Evolutionary conservation across 2,888 invertebrate genomes (phyloP), one percentile per base, ranked within the genome.

Genomic region (Lithophane ornitopus): DNA sequence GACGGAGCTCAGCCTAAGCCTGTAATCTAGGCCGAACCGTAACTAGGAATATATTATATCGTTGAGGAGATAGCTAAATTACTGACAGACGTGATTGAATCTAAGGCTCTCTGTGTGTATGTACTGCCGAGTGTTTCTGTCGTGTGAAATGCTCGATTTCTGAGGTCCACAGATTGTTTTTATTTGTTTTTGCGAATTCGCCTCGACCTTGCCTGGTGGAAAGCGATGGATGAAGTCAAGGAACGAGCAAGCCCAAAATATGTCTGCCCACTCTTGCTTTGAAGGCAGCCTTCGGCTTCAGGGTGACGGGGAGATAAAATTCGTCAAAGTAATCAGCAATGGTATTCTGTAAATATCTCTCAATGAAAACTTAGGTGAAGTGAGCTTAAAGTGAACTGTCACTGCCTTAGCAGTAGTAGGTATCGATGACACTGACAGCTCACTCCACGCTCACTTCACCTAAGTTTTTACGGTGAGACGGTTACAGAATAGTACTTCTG

Each of bases 1-100:
- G 76, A 58, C 56, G n/a, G 39, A 70, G 71, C 52, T 56, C 19
- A 54, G 59, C 2, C 22, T 80, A 74, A 80, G 62, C 46, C 59
- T 8, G 6, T 84, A 80, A 86, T 86, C 80, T 54, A 26, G 62
- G 71, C 28, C 61, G 19, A 67, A 54, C 59, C 59, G 59, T 71
- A 41, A 71, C 84, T 67, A 84, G 56, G 62, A 65, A 49, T 61
- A 76, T 70, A 63, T 63, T 63, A 59, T 58, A 69, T 83, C 39
- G 34, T 9, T 39, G 63, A 26, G 19, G n/a, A 26, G 70, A 73
- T 84, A 65, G 49, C 61, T 72, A 62, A 70, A 83, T 76, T 67
- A 70, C 63, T 74, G 56, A 67, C 28, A 61, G 69, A 58, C 46
- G 12, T 63, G 66, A 69, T 83, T 71, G 69, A 71, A 70, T 78